Percentiles rank a stretch among this genome's conserved stretches.
These are phyloP conservation scores for Meloidogyne floridensis DNA, from an alignment of 1,140 invertebrate species.

Conservation along the genomic window DNA sequence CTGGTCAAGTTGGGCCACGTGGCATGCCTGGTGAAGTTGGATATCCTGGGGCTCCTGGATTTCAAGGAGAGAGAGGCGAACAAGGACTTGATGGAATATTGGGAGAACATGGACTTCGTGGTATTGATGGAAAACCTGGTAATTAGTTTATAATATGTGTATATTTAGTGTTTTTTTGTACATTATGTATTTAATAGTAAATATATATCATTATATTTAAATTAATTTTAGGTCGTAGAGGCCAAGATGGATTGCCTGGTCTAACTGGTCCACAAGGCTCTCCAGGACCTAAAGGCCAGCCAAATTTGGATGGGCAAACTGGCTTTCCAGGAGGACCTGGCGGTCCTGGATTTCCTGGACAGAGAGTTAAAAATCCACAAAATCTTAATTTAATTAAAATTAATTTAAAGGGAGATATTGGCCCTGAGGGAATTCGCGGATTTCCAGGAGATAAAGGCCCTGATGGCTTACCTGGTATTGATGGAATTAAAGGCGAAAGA, in stretches of 20 bases:
- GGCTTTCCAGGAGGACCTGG: slow-evolving; percentile 49
- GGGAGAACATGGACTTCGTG: slow-evolving; percentile 63
- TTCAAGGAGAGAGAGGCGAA: slow-evolving; percentile 69
- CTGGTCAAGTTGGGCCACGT: slow-evolving; percentile 23
- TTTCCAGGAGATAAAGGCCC: slow-evolving; percentile 32
- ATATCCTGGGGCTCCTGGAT: slow-evolving; percentile 52
- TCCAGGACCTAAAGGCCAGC: slow-evolving; percentile 48
- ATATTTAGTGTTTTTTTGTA: slow-evolving; percentile 22
- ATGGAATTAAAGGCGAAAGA: slow-evolving; percentile 40
- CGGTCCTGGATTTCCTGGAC: slow-evolving; percentile 36
- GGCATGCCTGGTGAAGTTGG: slow-evolving; percentile 74
- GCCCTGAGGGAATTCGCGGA: slow-evolving; percentile 32
- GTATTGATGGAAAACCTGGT: slow-evolving; percentile 59
- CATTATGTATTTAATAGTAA: no score
- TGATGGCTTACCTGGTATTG: slow-evolving; percentile 35
- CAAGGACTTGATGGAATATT: slow-evolving; percentile 53
- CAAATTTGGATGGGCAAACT: slow-evolving; percentile 36
- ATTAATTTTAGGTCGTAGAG: slow-evolving; percentile 37
- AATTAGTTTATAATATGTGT: slow-evolving; percentile 15
- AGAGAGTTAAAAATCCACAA: slow-evolving; percentile 16
- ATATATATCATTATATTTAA: no score
- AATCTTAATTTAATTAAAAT: not conserved
- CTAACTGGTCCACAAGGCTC: slow-evolving; percentile 41
- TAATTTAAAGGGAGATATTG: slow-evolving; percentile 22
- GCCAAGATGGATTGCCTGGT: slow-evolving; percentile 52